phyloP scores from a whole-genome alignment of 2,888 invertebrate genomes.

The Syritta pipiens region DNA sequence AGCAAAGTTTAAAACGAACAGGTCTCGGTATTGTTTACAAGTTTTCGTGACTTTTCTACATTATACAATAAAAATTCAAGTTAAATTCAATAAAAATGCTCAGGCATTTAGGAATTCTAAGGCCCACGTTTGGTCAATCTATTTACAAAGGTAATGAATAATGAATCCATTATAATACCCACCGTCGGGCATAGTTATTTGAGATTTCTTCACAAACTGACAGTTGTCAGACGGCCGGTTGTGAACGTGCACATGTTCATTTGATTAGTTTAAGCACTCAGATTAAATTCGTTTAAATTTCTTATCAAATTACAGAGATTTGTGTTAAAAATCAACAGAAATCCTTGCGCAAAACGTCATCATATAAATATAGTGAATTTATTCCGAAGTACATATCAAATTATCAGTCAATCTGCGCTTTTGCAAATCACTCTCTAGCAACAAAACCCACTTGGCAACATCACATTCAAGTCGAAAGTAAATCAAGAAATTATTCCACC shows the following conservation, averaged over 20 bases:
- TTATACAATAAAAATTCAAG: background rate
- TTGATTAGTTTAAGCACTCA: background rate
- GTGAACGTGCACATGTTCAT: background rate
- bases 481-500: slow-evolving; percentile 54
- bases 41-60: background rate
- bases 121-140: background rate
- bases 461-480: slow-evolving; percentile 19
- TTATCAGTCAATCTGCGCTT: background rate
- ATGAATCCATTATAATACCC: background rate
- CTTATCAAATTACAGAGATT: slow-evolving; percentile 30
- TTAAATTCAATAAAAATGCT: slow-evolving; percentile 10
- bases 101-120: background rate
- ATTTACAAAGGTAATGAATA: background rate
- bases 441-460: slow-evolving; percentile 36
- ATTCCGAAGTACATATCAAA: background rate
- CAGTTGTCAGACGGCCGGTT: slow-evolving; percentile 20
- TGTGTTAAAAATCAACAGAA: background rate
- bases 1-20: slow-evolving; percentile 31
- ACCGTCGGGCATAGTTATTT: background rate
- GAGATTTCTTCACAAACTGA: background rate
- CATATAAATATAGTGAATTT: background rate
- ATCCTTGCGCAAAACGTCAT: background rate
- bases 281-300: background rate
- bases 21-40: slow-evolving; percentile 7
- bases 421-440: slow-evolving; percentile 14